Evolutionary conservation across 2,113 vertebrate genomes (phyloP).

Genomic region (Choloepus hoffmanni): DNA sequence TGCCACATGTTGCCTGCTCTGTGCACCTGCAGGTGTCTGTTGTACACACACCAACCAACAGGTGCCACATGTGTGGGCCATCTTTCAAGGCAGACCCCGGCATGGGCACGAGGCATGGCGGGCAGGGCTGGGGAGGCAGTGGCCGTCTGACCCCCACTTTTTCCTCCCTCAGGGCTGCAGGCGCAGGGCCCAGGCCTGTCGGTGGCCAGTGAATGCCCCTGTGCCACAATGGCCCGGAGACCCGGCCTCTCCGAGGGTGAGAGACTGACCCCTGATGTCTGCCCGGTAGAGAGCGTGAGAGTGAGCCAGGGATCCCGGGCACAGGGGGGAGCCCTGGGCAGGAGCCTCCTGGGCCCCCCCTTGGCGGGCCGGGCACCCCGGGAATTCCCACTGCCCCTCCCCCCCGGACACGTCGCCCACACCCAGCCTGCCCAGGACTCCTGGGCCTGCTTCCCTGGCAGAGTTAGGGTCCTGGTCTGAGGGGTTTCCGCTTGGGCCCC

Average conservation of each 20-base stretch:
- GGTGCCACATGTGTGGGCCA: neutral
- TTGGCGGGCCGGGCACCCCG: neutral
- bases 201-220: too few species aligned
- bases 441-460: neutral
- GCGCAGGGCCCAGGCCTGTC: neutral
- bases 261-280: neutral
- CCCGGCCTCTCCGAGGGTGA: neutral
- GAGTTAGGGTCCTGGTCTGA: neutral
- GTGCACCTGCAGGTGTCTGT: neutral
- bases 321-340: too few species aligned
- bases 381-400: neutral
- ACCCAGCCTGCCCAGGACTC: neutral
- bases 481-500: neutral
- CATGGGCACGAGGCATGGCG: neutral
- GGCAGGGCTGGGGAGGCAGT: neutral
- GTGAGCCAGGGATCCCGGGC: neutral
- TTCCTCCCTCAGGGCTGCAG: neutral
- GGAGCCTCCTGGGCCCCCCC: too few species aligned
- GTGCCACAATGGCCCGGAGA: too few species aligned
- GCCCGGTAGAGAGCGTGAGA: neutral
- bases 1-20: neutral
- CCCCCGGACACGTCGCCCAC: neutral
- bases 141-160: neutral
- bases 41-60: fast-evolving
- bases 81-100: neutral